These are phyloP conservation scores for Lagocephalus sceleratus DNA, from an alignment of 2,797 vertebrate species.

Conservation along the genomic window DNA sequence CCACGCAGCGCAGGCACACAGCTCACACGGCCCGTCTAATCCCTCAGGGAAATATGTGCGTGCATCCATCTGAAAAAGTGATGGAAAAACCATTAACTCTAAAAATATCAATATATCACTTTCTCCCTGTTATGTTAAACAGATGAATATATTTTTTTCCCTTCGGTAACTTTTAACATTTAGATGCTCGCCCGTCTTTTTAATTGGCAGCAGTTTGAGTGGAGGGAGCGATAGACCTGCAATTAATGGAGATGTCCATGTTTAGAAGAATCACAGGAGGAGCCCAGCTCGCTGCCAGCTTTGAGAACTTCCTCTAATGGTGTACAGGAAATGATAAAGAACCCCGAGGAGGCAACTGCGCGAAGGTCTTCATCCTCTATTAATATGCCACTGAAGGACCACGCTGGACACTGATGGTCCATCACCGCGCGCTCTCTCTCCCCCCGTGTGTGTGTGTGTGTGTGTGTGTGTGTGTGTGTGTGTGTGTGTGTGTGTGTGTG, in stretches of 20 bases:
- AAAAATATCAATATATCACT: slow-evolving; percentile 45
- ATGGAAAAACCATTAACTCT: slow-evolving; percentile 17
- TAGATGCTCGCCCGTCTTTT: slow-evolving; percentile 34
- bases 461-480: slow-evolving; percentile 13
- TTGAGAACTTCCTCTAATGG: slow-evolving; percentile 34
- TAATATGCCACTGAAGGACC: slow-evolving; percentile 44
- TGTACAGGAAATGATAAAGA: slow-evolving; percentile 51
- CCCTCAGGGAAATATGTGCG: slow-evolving; percentile 35
- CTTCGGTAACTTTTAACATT: slow-evolving; percentile 17
- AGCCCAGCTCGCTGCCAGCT: slow-evolving; percentile 23
- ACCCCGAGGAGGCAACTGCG: slow-evolving; percentile 25
- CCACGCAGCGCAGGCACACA: slow-evolving; percentile 21
- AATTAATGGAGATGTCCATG: slow-evolving; percentile 56
- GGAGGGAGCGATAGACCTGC: slow-evolving; percentile 47
- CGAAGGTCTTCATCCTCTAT: slow-evolving; percentile 30
- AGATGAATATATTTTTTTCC: slow-evolving; percentile 2
- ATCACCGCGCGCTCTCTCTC: slow-evolving; percentile 23
- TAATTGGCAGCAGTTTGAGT: slow-evolving; percentile 55
- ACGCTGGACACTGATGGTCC: slow-evolving; percentile 31
- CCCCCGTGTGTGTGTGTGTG: background rate
- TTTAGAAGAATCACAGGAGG: slow-evolving; percentile 44
- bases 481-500: slow-evolving; percentile 12
- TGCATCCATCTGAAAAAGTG: slow-evolving; percentile 31
- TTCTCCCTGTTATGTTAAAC: slow-evolving; percentile 3
- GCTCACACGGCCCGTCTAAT: slow-evolving; percentile 29